Evolutionary conservation across 2,113 vertebrate species (phyloP), one percentile per base, ranked within the genome.

Genomic region (Fregata magnificens): DNA sequence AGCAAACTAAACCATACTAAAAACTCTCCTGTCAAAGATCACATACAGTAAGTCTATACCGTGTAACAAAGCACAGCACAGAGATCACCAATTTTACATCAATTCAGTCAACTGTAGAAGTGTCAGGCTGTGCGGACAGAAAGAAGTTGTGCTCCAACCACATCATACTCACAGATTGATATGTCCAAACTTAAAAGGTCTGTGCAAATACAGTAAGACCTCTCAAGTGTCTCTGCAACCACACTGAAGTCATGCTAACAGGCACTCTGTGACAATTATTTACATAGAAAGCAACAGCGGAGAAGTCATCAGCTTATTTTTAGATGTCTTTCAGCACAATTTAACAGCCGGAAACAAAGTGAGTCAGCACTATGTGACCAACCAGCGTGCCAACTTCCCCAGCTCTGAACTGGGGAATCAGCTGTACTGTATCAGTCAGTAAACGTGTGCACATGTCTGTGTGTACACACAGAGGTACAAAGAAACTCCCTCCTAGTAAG

Each of bases 241-340:
- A 85, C 61, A 71, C 45, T 32, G 9, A 49, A 91, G 71, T 44
- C 88, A 86, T 3, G 12, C 67, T 58, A 83, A 67, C 53, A 12
- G 73, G 50, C 42, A 31, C 62, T n/a, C 82, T 50, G 56, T 47
- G 32, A 65, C 74, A 76, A 53, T 45, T 73, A 79, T 73, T 95
- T 65, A 87, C 84, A 82, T 5, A 63, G 73, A 95, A 96, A 93
- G 71, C 81, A 91, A 45, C 20, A 79, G 65, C 9, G 3, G 36
- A 88, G 85, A 91, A 95, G 77, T 38, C 79, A 80, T 81, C 71
- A 70, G 91, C 3, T 6, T 97, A 97, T 97, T 97, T 97, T 97
- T 95, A 96, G 96, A 86, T 63, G 49, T 94, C 93, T 96, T 93
- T 90, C 88, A 96, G 95, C 87, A 76, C 88, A 86, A 86, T 95